These are phyloP conservation scores for Tetramorium alpestre DNA, from an alignment of 1,140 invertebrate genomes.

Conservation along the genomic window DNA sequence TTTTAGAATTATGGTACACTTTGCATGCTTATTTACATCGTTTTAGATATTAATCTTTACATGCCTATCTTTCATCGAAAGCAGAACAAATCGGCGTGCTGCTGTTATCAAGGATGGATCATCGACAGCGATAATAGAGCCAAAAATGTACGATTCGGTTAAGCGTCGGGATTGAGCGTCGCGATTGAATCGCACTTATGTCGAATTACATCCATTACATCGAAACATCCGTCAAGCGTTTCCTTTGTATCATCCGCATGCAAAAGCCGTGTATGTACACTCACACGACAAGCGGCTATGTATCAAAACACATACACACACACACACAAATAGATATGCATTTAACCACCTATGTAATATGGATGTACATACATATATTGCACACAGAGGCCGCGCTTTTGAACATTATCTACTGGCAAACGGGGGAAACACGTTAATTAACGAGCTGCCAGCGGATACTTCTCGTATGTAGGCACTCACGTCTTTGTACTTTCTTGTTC, in stretches of 20 bases:
- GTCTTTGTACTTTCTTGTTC: not conserved
- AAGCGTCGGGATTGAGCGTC: not conserved
- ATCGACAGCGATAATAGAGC: not conserved
- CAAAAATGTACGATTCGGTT: not conserved
- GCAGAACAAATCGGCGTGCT: no score
- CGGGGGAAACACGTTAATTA: constrained; percentile 2
- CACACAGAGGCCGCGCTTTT: not conserved
- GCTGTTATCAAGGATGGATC: not conserved
- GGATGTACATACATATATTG: not conserved
- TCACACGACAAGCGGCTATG: not conserved
- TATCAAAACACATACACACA: not conserved
- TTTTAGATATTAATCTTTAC: not conserved
- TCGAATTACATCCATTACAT: not conserved
- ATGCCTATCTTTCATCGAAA: not conserved
- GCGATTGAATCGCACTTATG: not conserved
- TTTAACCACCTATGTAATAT: not conserved
- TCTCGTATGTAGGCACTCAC: not conserved
- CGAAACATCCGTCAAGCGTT: constrained; percentile 12
- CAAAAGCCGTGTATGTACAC: not conserved
- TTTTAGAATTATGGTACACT: not conserved
- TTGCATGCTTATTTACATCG: not conserved
- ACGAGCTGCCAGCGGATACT: not conserved
- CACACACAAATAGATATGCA: not conserved
- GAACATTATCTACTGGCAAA: not conserved
- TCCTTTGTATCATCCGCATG: not conserved